phyloP scores from a whole-genome alignment of 2,888 invertebrate genomes.

The Emmelina monodactyla region DNA sequence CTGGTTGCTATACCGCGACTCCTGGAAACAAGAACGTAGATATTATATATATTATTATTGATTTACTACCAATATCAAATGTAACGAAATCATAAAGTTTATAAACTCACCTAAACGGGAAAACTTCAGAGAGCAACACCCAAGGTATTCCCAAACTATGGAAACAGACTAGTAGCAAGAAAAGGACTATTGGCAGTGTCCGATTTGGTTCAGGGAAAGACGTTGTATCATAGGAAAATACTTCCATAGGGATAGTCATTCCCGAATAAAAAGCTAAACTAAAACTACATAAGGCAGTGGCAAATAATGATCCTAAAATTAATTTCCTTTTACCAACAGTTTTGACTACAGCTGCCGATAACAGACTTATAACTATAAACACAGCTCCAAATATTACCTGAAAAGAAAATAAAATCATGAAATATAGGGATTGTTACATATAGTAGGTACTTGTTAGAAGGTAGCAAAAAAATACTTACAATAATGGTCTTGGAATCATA shows the following conservation, averaged over 20 bases:
- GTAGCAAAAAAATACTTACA: constrained; percentile 33
- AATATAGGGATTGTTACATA: background rate
- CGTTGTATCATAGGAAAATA: constrained; percentile 41
- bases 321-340: constrained; percentile 45
- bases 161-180: constrained; percentile 42
- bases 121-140: constrained; percentile 66
- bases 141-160: constrained; percentile 58
- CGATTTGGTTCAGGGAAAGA: constrained; percentile 47
- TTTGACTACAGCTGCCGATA: constrained; percentile 43
- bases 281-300: constrained; percentile 32
- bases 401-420: constrained; percentile 14
- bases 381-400: constrained; percentile 45
- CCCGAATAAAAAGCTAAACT: constrained; percentile 39
- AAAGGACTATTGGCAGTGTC: constrained; percentile 41
- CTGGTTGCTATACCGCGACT: constrained; percentile 62
- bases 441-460: background rate
- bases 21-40: constrained; percentile 42
- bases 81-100: background rate
- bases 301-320: constrained; percentile 35
- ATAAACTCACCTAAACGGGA: constrained; percentile 57
- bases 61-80: background rate
- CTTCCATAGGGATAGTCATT: constrained; percentile 23
- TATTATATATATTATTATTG: background rate
- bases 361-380: constrained; percentile 36
- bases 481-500: constrained; percentile 49